Base-by-base conservation (phyloP, 2,113 vertebrate genomes). In the Phyllopteryx taeniolatus region DNA sequence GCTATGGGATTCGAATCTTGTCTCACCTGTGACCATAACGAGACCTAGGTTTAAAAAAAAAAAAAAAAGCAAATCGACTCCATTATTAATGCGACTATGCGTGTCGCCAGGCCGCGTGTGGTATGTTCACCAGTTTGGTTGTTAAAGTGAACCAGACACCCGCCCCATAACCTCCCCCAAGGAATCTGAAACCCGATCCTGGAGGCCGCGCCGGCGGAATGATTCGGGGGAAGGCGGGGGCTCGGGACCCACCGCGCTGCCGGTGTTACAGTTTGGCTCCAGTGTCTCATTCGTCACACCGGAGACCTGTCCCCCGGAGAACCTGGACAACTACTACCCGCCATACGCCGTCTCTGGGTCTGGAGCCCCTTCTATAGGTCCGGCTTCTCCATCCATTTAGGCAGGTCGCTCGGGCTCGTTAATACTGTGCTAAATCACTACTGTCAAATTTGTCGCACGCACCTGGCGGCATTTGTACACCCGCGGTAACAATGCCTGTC, bases 251-350 rank as follows among this genome's bases (percentile, higher is more conserved):
- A 84, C 85, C 83, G 77, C 70, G 75, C 80, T 79, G 84, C 79
- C 56, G 78, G 74, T 86, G 89, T 91, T 90, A 92, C 90, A 92
- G 82, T 91, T 83, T 80, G 85, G 86, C 89, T 92, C 88, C 86
- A 83, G 86, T 92, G 90, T 91, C 91, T 78, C 77, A 88, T 91
- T 92, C 76, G 88, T 92, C 91, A 92, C 88, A 85, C 75, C 71
- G 69, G 57, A 56, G 80, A 68, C 61, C 47, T 20, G 47, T 69
- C 71, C 66, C n/a, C n/a, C n/a, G n/a, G n/a, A n/a, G 70, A 17
- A 67, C 67, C 67, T 22, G 67, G 83, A 65, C 73, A 5, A 39
- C 59, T 1, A 73, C 85, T 71, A 47, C n/a, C 63, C 70, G 70
- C 63, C 20, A 0, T 27, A 6, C 59, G 1, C 59, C 12, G 75